Evolutionary conservation across 2,113 vertebrate species (phyloP).

Genomic region (Sturnira hondurensis): DNA sequence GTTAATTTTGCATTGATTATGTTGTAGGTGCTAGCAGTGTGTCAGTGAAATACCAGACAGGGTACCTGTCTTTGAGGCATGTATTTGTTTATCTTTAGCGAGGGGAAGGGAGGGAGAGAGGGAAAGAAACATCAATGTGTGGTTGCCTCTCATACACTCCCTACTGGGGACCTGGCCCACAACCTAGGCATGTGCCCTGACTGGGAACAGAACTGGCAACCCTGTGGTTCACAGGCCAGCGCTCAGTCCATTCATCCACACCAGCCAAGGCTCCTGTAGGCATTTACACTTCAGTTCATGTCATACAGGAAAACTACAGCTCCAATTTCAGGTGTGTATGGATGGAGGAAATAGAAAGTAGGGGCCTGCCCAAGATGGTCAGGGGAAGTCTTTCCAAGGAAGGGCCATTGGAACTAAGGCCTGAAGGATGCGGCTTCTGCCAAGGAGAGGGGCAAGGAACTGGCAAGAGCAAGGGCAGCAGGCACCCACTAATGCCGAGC

Average conservation of each 20-base stretch:
- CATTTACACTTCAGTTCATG: neutral
- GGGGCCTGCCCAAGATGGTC: neutral
- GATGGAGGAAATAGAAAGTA: neutral
- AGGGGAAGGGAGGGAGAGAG: too few relatives aligned
- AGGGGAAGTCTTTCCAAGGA: neutral
- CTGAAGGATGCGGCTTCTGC: neutral
- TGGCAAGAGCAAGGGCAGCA: neutral
- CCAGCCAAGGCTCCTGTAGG: too few relatives aligned
- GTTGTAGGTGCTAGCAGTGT: neutral
- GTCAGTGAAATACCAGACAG: neutral
- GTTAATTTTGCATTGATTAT: neutral
- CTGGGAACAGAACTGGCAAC: too few relatives aligned
- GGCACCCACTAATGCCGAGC: accelerated
- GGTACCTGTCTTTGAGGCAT: neutral
- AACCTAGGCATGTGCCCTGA: too few relatives aligned
- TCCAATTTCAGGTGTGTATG: neutral
- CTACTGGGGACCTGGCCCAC: too few relatives aligned
- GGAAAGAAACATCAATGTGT: too few relatives aligned
- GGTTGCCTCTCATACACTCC: too few relatives aligned
- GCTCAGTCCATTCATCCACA: too few relatives aligned
- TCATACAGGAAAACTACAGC: neutral
- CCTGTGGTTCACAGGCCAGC: too few relatives aligned
- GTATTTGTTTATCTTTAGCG: neutral
- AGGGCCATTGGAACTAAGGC: neutral
- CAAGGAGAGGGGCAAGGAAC: neutral